A percentile compares a stretch with the other conserved stretches of the same genome.
Evolutionary conservation across 2,113 vertebrate species (phyloP).

Genomic region (Ia io): DNA sequence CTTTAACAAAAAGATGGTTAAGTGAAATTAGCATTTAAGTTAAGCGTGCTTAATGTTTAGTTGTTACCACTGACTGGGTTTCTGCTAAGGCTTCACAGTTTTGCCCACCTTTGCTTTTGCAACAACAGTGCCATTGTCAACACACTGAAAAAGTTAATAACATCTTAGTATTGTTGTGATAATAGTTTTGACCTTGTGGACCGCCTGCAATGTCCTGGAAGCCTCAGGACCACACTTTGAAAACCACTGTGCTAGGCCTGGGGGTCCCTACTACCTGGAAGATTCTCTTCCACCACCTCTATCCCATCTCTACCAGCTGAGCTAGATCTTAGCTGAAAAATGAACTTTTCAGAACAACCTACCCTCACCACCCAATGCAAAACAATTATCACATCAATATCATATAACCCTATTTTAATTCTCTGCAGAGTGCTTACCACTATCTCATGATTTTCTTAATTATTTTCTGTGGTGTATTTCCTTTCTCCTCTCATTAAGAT

Average conservation of each 20-base stretch:
- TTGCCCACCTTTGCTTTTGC: background rate
- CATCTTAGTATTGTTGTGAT: background rate
- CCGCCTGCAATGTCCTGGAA: background rate
- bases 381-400: background rate
- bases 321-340: background rate
- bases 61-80: background rate
- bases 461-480: background rate
- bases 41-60: background rate
- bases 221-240: background rate
- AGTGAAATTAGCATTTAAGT: background rate
- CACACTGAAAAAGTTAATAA: background rate
- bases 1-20: background rate
- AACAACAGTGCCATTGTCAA: background rate
- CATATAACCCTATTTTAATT: background rate
- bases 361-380: background rate
- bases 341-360: background rate
- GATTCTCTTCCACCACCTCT: background rate
- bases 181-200: background rate
- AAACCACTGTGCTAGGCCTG: background rate
- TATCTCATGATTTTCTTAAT: background rate
- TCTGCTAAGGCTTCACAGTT: background rate
- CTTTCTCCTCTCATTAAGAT: background rate
- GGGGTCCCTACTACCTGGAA: background rate
- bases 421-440: background rate
- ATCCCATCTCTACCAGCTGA: background rate